Evolutionary conservation across 2,113 vertebrate genomes (phyloP).

Genomic region (Chunga burmeisteri): DNA sequence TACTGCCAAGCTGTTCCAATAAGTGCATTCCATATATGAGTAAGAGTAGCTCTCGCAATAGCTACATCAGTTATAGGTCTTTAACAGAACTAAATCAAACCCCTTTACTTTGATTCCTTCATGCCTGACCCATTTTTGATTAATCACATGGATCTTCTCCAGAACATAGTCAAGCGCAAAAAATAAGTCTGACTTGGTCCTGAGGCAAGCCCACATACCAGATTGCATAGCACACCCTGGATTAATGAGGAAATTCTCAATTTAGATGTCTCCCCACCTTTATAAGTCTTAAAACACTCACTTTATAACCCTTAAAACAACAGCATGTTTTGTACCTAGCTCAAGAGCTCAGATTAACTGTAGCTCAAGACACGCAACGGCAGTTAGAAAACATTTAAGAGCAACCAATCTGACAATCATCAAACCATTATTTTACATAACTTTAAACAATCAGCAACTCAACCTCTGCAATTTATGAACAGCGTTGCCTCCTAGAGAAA

Average conservation of each 20-base stretch:
- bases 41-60: neutral
- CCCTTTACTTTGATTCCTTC: constrained; percentile 26
- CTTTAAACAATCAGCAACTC: neutral
- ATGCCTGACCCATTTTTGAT: constrained; percentile 3
- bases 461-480: neutral
- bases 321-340: neutral
- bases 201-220: neutral
- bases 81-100: neutral
- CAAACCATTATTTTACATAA: constrained; percentile 6
- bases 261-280: neutral
- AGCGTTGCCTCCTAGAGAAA: neutral
- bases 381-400: neutral
- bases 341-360: neutral
- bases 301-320: neutral
- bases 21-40: neutral
- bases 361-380: neutral
- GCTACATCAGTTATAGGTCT: neutral
- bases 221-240: neutral
- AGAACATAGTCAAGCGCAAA: neutral
- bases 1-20: neutral
- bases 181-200: neutral
- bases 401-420: neutral
- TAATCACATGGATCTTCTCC: constrained; percentile 13
- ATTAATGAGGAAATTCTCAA: neutral
- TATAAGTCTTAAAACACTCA: neutral